Percentiles rank a stretch among this genome's conserved stretches.
These are phyloP conservation scores for Neoitamus cyanurus DNA, from an alignment of 2,888 invertebrate species.

Conservation along the genomic window DNA sequence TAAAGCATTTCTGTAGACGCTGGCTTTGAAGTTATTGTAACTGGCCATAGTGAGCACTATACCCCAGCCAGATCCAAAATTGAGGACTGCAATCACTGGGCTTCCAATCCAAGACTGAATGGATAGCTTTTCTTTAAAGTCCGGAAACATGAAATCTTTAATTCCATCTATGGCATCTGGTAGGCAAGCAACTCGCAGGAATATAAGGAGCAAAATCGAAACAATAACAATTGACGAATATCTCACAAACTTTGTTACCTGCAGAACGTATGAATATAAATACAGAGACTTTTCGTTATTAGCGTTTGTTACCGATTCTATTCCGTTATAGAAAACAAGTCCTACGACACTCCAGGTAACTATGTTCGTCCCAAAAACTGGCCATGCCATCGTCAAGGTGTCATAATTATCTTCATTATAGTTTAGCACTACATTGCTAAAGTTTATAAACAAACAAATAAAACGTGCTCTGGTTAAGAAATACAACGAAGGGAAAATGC, in stretches of 20 bases:
- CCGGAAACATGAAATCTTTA: neutral
- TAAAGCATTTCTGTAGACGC: conserved; percentile 68
- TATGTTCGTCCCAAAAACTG: neutral
- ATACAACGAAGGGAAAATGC: too few relatives aligned
- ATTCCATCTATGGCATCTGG: conserved; percentile 34
- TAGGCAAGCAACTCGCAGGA: neutral
- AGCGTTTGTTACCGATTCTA: neutral
- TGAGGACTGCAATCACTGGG: conserved; percentile 70
- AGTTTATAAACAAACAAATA: too few relatives aligned
- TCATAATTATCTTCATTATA: neutral
- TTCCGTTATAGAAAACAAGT: neutral
- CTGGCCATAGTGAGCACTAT: conserved; percentile 84
- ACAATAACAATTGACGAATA: conserved; percentile 1
- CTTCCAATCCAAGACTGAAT: conserved; percentile 46
- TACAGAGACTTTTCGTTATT: neutral
- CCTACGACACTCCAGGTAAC: neutral
- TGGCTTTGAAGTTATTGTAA: conserved; percentile 80
- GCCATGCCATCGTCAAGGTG: conserved; percentile 4
- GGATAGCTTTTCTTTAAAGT: too few relatives aligned
- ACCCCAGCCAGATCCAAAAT: conserved; percentile 88
- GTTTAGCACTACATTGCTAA: neutral
- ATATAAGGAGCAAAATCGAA: neutral
- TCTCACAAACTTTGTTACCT: conserved; percentile 43
- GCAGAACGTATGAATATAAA: neutral
- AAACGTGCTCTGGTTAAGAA: too few relatives aligned